Base-by-base conservation (phyloP, 2,797 vertebrate genomes). In the Phyllotis vaccarum region DNA sequence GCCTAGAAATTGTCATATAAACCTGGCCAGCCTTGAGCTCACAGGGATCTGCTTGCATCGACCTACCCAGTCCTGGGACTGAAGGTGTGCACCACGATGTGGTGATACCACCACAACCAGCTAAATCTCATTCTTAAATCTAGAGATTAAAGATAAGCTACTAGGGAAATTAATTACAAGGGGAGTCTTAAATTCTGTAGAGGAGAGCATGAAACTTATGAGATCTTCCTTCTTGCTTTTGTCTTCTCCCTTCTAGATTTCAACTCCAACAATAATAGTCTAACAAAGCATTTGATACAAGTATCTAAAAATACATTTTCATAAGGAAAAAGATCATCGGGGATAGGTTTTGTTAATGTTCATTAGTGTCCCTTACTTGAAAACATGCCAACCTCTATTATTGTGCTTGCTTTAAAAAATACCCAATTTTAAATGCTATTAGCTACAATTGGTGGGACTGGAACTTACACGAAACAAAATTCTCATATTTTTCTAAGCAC, bases 61-160 rank as follows among this genome's bases (percentile, higher is more conserved):
- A 54, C 31, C 17, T n/a, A 29, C 31, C 76, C 34, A 79, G 49
- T 54, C 17, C 31, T n/a, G 19, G 31, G 31, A n/a, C 10, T 49
- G 49, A 76, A 76, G 43, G 6, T 76, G 14, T 49, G 7, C 6
- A 76, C 64, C 46, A 49, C 46, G 9, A 49, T 49, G 46, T 49
- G 46, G 46, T 49, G 46, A 49, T 49, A 49, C 46, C 75, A 49
- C 6, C 16, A 76, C 29, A 49, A 27, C 27, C 29, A 76, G 16
- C 14, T 76, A 76, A 49, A 31, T 76, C 46, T 17, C 46, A 97
- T 95, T 98, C 98, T 98, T 98, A 98, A 62, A 75, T 97, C 98
- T 43, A 66, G 97, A 98, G 97, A 98, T 98, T 98, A 98, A 97
- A 98, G n/a, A 60, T 22, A 96, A 93, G 98, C 97, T 97, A 95